A percentile compares a stretch with the other conserved stretches of the same genome.
phyloP scores from a whole-genome alignment of 2,113 vertebrate genomes.

The Ptilorrhoa leucosticta region DNA sequence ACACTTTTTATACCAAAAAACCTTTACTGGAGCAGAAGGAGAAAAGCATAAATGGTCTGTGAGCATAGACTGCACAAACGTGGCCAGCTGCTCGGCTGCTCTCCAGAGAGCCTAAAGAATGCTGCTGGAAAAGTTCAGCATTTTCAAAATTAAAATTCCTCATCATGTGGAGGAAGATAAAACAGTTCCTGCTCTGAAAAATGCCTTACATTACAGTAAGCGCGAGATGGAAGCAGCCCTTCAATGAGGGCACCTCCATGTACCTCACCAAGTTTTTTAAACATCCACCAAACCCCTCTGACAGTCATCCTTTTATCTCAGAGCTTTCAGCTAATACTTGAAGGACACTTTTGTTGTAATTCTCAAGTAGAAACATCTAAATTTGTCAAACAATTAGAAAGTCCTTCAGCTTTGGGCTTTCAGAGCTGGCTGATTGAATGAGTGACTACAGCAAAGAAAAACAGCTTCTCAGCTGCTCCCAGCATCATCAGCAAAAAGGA shows the following conservation, averaged over 20 bases:
- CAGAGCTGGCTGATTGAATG: background rate
- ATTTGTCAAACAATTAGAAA: background rate
- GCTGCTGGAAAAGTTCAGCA: background rate
- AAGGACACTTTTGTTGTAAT: background rate
- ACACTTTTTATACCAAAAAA: background rate
- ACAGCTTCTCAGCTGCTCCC: background rate
- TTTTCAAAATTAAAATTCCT: background rate
- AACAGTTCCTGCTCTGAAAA: background rate
- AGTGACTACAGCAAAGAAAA: background rate
- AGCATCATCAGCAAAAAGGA: background rate
- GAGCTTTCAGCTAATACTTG: background rate
- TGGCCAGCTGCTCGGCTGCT: background rate
- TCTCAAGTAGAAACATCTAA: background rate
- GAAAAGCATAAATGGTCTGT: background rate
- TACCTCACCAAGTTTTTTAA: background rate
- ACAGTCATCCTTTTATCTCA: background rate
- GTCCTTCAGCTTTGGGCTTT: background rate
- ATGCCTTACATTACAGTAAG: background rate
- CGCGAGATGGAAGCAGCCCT: background rate
- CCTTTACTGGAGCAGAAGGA: background rate
- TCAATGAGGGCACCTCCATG: background rate
- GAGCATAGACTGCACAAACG: rapidly evolving
- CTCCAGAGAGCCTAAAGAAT: background rate
- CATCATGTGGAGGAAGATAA: background rate
- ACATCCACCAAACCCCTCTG: background rate